These are phyloP conservation scores for Arctopsyche grandis DNA, from an alignment of 1,140 invertebrate species.

Conservation along the genomic window DNA sequence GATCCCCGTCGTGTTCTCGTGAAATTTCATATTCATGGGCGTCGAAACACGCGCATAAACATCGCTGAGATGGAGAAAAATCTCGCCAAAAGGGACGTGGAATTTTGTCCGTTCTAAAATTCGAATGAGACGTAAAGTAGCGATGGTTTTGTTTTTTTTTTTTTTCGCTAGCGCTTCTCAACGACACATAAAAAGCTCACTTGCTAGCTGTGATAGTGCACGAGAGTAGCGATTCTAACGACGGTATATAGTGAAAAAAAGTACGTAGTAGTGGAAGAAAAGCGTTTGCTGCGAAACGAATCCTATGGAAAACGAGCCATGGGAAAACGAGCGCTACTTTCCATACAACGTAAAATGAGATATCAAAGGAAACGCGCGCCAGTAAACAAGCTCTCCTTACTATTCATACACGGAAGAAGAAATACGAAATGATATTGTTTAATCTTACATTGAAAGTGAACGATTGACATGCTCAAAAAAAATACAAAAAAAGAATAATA, in stretches of 20 bases:
- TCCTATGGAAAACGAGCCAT: not conserved
- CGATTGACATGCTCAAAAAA: not conserved
- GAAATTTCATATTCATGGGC: slow-evolving; percentile 37
- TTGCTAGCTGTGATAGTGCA: not conserved
- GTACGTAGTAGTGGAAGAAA: not conserved
- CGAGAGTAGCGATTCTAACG: not conserved
- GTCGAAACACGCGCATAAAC: not conserved
- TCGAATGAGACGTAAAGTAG: no score
- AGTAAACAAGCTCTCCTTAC: slow-evolving; percentile 12
- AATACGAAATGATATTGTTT: slow-evolving; percentile 1
- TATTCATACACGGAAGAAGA: not conserved
- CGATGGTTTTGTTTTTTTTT: no score
- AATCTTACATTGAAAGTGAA: not conserved
- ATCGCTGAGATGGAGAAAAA: not conserved
- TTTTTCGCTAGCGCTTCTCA: no score
- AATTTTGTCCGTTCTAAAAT: not conserved
- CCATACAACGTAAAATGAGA: slow-evolving; percentile 2
- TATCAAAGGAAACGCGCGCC: slow-evolving; percentile 3
- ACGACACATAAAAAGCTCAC: not conserved
- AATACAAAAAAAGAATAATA: not conserved
- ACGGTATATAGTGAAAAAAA: not conserved
- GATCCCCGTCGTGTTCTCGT: not conserved
- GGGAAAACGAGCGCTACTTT: slow-evolving; percentile 3
- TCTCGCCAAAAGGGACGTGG: not conserved
- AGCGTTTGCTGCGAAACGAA: slow-evolving; percentile 7